Evolutionary conservation across 2,888 invertebrate genomes (phyloP), one percentile per base, ranked within the genome.

Genomic region (Heteropelma amictum): DNA sequence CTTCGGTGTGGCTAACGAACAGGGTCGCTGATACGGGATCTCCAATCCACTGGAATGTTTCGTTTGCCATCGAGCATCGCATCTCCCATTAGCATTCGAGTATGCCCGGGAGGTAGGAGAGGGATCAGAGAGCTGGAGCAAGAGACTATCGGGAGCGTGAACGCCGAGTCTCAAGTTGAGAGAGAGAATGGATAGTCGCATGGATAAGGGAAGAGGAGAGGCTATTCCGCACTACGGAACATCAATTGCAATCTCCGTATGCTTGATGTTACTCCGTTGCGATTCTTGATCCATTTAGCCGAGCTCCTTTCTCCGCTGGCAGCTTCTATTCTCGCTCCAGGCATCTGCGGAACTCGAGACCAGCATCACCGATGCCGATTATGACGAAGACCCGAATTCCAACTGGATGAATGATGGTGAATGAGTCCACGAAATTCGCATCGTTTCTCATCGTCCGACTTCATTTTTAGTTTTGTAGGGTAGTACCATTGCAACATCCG

Each of bases 51-150:
- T 80, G 85, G 84, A 85, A 86, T 85, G 85, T 83, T 84, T 79
- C 81, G 84, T 83, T 83, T 82, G 83, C 81, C 83, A 85, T 84
- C 83, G 84, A 82, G 82, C 80, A 85, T 84, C 84, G 83, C 81
- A 84, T 84, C 85, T 84, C 81, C 82, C 82, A 85, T 85, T 86
- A 85, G 85, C 85, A 84, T 85, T 82, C 80, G 79, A 80, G 79
- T 73, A 79, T 72, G 76, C 79, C 79, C 70, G 78, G 74, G 77
- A 70, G 70, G 61, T 58, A 67, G 63, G 56, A 60, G 54, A 65
- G 42, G 60, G 60, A 56, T 42, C 51, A 70, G 60, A 54, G 69
- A 69, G 75, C 65, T 49, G 60, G 60, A 58, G 56, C 63, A 71
- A 33, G 35, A 51, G 56, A 26, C 51, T 38, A 49, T 30, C 30